A percentile compares a stretch with the other conserved stretches of the same genome.
Conservation (phyloP, 1,140 invertebrate species). For the Hylaeus anthracinus region DNA sequence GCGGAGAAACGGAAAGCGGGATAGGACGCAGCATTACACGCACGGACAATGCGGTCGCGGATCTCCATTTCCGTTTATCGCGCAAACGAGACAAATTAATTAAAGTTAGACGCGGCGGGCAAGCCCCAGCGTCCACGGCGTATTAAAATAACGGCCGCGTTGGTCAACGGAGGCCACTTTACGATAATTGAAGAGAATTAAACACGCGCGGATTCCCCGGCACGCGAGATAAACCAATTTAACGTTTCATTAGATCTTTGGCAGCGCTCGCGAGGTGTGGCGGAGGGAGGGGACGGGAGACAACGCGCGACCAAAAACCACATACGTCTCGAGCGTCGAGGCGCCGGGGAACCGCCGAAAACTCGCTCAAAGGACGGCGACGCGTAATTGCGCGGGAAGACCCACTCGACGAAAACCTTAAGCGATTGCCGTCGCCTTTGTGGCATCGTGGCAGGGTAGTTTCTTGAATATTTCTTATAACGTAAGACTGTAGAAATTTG, state of each 20-base stretch:
- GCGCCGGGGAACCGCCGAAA: not conserved
- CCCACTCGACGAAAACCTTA: not conserved
- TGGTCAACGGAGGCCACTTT: conserved; percentile 33
- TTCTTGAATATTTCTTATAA: no score
- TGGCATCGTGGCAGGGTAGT: no score
- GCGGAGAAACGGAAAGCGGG: not conserved
- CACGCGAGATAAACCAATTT: conserved; percentile 53
- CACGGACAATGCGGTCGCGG: conserved; percentile 31
- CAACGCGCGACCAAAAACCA: not conserved
- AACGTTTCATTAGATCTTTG: conserved; percentile 61
- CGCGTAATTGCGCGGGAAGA: conserved; percentile 11
- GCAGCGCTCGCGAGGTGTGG: not conserved
- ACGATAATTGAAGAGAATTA: conserved; percentile 48
- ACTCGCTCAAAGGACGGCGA: not conserved
- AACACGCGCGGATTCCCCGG: conserved; percentile 39
- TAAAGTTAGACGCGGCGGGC: conserved; percentile 30
- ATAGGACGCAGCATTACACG: conserved; percentile 10
- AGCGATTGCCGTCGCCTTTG: no score
- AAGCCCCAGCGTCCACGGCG: not conserved
- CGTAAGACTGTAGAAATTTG: no score
- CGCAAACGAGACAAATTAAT: conserved; percentile 51
- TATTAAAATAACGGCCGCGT: conserved; percentile 48
- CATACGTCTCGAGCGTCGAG: not conserved
- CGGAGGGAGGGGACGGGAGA: not conserved
- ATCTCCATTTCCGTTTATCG: conserved; percentile 53